Evolutionary conservation across 2,113 vertebrate species (phyloP).

Genomic region (Rhadina sibilatrix): DNA sequence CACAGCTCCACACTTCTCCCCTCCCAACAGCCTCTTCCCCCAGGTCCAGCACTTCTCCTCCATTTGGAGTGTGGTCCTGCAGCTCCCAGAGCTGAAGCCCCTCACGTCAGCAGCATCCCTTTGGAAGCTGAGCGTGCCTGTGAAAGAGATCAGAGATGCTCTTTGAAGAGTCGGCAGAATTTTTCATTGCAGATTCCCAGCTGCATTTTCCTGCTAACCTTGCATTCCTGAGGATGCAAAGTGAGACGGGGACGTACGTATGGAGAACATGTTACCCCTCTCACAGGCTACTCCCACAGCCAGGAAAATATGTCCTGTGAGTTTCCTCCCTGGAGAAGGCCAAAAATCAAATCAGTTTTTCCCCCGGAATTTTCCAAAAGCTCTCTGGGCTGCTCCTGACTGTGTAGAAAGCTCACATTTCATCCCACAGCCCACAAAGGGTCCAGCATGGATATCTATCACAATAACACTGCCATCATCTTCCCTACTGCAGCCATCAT

Average conservation of each 20-base stretch:
- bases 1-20: neutral
- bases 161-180: constrained; percentile 55
- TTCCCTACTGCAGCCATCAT: neutral
- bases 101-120: neutral
- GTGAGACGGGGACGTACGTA: neutral
- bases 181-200: constrained; percentile 36
- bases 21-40: neutral
- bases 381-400: neutral
- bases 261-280: neutral
- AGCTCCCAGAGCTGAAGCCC: neutral
- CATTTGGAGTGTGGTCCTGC: neutral
- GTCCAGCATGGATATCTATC: neutral
- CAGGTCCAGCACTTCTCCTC: neutral
- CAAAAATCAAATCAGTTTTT: constrained; percentile 39
- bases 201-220: constrained; percentile 60
- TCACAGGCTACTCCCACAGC: constrained; percentile 15
- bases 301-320: constrained; percentile 62
- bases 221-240: constrained; percentile 56
- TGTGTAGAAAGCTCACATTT: neutral
- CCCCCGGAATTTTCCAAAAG: constrained; percentile 7
- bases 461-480: neutral
- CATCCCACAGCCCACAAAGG: neutral
- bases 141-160: constrained; percentile 39
- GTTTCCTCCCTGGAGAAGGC: constrained; percentile 30
- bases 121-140: neutral